Base-by-base conservation (phyloP, 2,113 vertebrate genomes). In the Myotis yumanensis region DNA sequence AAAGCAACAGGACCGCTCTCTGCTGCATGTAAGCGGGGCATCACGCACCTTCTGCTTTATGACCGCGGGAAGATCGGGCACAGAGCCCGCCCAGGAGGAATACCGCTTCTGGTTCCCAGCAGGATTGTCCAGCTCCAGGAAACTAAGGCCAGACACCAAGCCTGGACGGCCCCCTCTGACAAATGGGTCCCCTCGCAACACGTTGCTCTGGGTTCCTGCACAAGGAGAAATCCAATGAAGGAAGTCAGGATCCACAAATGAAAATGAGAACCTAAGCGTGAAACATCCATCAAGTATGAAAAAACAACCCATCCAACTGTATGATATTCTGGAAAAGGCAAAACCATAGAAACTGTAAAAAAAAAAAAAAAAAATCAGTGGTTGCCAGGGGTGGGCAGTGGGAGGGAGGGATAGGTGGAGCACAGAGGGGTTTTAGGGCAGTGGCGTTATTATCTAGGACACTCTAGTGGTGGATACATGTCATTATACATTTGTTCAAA, bases 11-110 rank as follows among this genome's bases (percentile, higher is more conserved):
- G 82, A 85, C 85, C 90, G 46, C 30, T 96, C 68, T 89, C 79
- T 22, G 86, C 11, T 90, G 35, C 64, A 4, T 95, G 92, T 80
- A 75, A 93, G 89, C 0, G 88, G 43, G 66, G 23, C 11, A 11
- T 40, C 57, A 17, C 95, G 95, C 96, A 99, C 99, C 99, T 99
- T 99, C 96, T 98, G 98, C 92, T 99, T 99, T 95, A 99, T 98
- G 91, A 99, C 95, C 25, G 91, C 92, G 28, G 99, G 99, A 92
- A 98, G 98, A 76, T 98, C 88, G 93, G 98, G 99, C 93, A 99
- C 99, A 46, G 99, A 99, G 4, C 98, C 96, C 1, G 99, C 99
- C 99, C 99, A 99, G 72, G 80, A 86, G 14, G 98, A 96, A 22
- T 99, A 99, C 11, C 96, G 96, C 12, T 92, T 73, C 90, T 97